A percentile compares a stretch with the other conserved stretches of the same genome.
These are phyloP conservation scores for Stichodactyla mertensii DNA, from an alignment of 64 coral and sea anemone species.

Conservation along the genomic window DNA sequence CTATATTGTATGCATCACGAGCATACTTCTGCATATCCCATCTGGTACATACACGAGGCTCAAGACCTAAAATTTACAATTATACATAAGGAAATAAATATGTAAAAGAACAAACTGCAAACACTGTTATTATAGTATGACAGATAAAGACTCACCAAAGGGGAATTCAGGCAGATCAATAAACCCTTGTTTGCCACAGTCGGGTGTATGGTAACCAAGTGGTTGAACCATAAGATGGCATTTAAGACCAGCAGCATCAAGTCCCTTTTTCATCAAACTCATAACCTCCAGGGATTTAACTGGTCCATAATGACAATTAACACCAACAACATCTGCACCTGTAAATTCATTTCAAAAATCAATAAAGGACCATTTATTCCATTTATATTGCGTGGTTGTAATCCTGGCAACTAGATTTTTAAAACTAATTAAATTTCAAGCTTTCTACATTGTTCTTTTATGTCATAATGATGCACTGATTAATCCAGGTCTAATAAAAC, in stretches of 20 bases:
- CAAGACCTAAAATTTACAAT: slow-evolving; percentile 27
- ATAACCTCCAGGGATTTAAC: slow-evolving; percentile 58
- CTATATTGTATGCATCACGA: slow-evolving; percentile 39
- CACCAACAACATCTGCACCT: slow-evolving; percentile 92
- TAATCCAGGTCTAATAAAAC: no score
- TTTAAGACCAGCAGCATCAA: slow-evolving; percentile 90
- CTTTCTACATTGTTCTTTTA: no score
- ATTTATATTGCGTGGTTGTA: no score
- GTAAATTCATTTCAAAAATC: not conserved
- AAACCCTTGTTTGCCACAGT: slow-evolving; percentile 89
- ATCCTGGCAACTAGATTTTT: no score
- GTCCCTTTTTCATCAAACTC: slow-evolving; percentile 83
- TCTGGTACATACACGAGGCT: slow-evolving; percentile 50
- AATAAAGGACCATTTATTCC: not conserved
- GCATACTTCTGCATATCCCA: slow-evolving; percentile 50
- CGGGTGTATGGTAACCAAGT: slow-evolving; percentile 78
- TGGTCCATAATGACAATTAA: slow-evolving; percentile 94
- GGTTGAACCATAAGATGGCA: slow-evolving; percentile 86
- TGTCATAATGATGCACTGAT: no score
- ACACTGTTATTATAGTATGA: not conserved
- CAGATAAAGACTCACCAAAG: slow-evolving; percentile 54
- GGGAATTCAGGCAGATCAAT: slow-evolving; percentile 98
- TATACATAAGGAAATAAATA: not conserved
- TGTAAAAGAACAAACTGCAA: not conserved
- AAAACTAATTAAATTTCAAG: no score